Evolutionary conservation across 2,888 invertebrate genomes (phyloP).

Genomic region (Camptogramma bilineatum): DNA sequence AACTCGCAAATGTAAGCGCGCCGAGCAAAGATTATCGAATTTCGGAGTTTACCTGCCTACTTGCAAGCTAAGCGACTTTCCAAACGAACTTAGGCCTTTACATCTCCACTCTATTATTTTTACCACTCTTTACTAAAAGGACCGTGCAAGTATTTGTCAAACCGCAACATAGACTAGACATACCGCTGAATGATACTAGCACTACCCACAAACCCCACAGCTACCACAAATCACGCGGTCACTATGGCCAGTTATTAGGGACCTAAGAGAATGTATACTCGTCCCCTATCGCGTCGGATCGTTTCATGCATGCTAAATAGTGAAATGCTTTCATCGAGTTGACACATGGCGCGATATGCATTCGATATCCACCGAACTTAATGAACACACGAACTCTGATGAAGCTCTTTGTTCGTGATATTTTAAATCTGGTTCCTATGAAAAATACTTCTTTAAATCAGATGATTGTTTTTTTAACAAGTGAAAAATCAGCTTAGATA

Average conservation of each 20-base stretch:
- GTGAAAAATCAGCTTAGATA: too few species aligned
- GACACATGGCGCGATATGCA: constrained; percentile 13
- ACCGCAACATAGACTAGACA: neutral
- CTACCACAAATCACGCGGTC: constrained; percentile 3
- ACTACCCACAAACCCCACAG: neutral
- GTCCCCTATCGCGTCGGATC: neutral
- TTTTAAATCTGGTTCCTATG: neutral
- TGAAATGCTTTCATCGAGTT: constrained; percentile 18
- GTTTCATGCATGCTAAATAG: constrained; percentile 51
- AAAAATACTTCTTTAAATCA: too few species aligned
- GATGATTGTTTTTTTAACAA: too few species aligned
- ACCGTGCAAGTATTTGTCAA: neutral
- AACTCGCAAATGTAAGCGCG: constrained; percentile 8
- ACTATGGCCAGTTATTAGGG: constrained; percentile 3
- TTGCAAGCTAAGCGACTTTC: neutral
- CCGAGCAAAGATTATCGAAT: constrained; percentile 2
- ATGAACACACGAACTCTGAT: constrained; percentile 6
- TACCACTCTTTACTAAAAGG: neutral
- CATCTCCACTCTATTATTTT: neutral
- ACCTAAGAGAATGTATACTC: constrained; percentile 15
- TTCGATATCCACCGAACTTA: constrained; percentile 14
- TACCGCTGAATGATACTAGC: neutral
- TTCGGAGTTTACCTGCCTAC: neutral
- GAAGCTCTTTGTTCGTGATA: neutral
- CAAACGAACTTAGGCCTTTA: neutral